A percentile compares a stretch with the other conserved stretches of the same genome.
phyloP scores from a whole-genome alignment of 2,113 vertebrate genomes.

The Sebastes schlegelii region DNA sequence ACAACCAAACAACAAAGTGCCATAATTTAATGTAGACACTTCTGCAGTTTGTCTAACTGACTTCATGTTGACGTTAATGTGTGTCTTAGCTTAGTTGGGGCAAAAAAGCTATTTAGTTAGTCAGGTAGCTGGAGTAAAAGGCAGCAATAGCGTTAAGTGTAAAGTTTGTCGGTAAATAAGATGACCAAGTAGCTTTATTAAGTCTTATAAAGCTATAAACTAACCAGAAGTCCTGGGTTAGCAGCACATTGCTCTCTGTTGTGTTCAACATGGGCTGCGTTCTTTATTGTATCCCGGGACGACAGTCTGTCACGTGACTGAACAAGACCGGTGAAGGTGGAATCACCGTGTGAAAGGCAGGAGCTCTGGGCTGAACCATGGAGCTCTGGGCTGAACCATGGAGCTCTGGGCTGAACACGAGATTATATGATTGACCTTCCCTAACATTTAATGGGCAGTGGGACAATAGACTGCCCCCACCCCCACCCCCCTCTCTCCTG shows the following conservation, averaged over 20 bases:
- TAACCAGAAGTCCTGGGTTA: background rate
- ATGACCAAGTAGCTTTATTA: too few species aligned
- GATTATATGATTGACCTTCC: background rate
- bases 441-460: background rate
- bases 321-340: conserved; percentile 18
- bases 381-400: background rate
- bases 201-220: too few species aligned
- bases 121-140: background rate
- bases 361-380: background rate
- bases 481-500: conserved; percentile 1
- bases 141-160: background rate
- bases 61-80: background rate
- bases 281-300: conserved; percentile 67
- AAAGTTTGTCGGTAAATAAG: background rate
- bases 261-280: conserved; percentile 35
- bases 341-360: background rate
- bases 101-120: background rate
- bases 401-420: background rate
- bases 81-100: background rate
- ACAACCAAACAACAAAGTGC: background rate
- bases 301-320: conserved; percentile 73
- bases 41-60: background rate
- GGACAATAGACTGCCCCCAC: conserved; percentile 37
- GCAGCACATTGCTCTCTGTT: background rate
- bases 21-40: too few species aligned